A percentile compares a stretch with the other conserved stretches of the same genome.
Conservation (phyloP, 2,113 vertebrate genomes). For the rabbit (Oryctolagus cuniculus) region mOryCun1.1 NC_091443.1:63320501-63321000, state of each 20-base stretch:
- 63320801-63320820: neutral
- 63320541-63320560: constrained; percentile 7
- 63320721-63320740: neutral
- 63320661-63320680: neutral
- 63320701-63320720: constrained; percentile 11
- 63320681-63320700: neutral
- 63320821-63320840: neutral
- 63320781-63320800: neutral
- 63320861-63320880: neutral
- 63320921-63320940: neutral
- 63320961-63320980: neutral
- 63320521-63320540: constrained; percentile 23
- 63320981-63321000: neutral
- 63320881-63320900: neutral
- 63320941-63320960: neutral
- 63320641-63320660: constrained; percentile 42
- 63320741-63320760: neutral
- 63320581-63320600: constrained; percentile 44
- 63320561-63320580: neutral
- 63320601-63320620: constrained; percentile 20
- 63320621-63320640: neutral
- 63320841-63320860: neutral
- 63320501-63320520: neutral
- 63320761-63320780: neutral
- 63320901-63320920: neutral